A percentile compares a stretch with the other conserved stretches of the same genome.
These are phyloP conservation scores for Catajapyx aquilonaris DNA, from an alignment of 1,140 invertebrate species.

Conservation along the genomic window DNA sequence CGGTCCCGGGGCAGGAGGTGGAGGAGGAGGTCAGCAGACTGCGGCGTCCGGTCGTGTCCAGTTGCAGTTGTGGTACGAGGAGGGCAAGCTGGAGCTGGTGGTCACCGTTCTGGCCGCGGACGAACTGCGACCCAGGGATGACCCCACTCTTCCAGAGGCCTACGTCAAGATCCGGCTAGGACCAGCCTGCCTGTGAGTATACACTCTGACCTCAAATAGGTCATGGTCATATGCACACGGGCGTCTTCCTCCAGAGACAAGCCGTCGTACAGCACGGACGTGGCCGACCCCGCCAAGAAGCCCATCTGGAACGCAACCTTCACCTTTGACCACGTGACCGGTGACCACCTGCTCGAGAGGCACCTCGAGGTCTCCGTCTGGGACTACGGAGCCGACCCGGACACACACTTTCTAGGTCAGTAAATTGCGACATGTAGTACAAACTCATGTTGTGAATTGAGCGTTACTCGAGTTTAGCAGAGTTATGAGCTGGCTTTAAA, in stretches of 20 bases:
- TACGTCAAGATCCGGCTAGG: slow-evolving; percentile 52
- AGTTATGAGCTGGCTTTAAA: no score
- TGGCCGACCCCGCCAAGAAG: slow-evolving; percentile 58
- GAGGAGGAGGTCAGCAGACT: no score
- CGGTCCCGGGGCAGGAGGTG: no score
- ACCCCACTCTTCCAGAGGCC: slow-evolving; percentile 49
- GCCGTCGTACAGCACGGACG: slow-evolving; percentile 42
- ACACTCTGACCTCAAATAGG: no score
- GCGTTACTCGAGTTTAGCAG: no score
- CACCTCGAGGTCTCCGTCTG: slow-evolving; percentile 68
- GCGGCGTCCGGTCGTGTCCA: slow-evolving; percentile 42
- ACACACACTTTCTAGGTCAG: slow-evolving; percentile 53
- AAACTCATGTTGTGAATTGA: not conserved
- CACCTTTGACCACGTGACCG: slow-evolving; percentile 49
- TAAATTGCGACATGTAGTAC: not conserved
- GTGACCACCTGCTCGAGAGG: slow-evolving; percentile 51
- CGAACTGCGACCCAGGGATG: slow-evolving; percentile 52
- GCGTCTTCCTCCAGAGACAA: slow-evolving; percentile 5
- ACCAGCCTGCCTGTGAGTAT: no score
- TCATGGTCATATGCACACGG: no score
- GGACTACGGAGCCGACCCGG: slow-evolving; percentile 58
- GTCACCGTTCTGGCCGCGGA: slow-evolving; percentile 63
- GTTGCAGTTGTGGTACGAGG: slow-evolving; percentile 67
- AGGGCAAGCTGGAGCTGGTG: slow-evolving; percentile 53
- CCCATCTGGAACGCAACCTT: slow-evolving; percentile 81